Conservation (phyloP, 2,888 invertebrate genomes). For the Diploptera punctata region DNA sequence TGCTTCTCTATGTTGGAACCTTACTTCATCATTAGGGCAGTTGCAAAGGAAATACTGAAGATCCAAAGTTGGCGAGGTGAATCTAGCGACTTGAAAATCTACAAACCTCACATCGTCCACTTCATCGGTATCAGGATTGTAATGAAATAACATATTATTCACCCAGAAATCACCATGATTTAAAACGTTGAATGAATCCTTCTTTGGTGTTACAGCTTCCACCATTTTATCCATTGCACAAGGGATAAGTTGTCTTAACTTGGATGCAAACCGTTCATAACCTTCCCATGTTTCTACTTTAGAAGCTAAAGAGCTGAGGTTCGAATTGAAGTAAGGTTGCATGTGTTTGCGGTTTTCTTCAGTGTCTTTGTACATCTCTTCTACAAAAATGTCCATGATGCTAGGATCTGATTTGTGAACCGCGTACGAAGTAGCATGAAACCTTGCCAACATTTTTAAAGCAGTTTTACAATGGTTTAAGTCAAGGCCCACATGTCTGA, state of each 20-base stretch:
- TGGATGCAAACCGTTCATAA: slow-evolving; percentile 27
- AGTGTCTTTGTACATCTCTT: slow-evolving; percentile 25
- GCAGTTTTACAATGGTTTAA: slow-evolving; percentile 17
- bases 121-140: neutral
- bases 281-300: slow-evolving; percentile 29
- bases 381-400: slow-evolving; percentile 12
- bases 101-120: slow-evolving; percentile 38
- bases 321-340: neutral
- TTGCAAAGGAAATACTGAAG: slow-evolving; percentile 42
- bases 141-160: slow-evolving; percentile 41
- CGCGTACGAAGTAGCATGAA: slow-evolving; percentile 37
- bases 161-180: slow-evolving; percentile 43
- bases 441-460: slow-evolving; percentile 25
- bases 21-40: slow-evolving; percentile 33
- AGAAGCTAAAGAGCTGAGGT: slow-evolving; percentile 6
- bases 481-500: slow-evolving; percentile 31
- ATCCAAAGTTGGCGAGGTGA: slow-evolving; percentile 40
- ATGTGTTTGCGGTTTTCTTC: neutral
- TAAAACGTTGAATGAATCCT: slow-evolving; percentile 33
- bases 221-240: neutral
- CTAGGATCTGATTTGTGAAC: slow-evolving; percentile 27
- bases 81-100: slow-evolving; percentile 42
- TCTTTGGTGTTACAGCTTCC: neutral
- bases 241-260: neutral
- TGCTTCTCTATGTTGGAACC: slow-evolving; percentile 27